Base-by-base conservation (phyloP, 2,888 invertebrate genomes). In the Drosophila longiperda region DNA sequence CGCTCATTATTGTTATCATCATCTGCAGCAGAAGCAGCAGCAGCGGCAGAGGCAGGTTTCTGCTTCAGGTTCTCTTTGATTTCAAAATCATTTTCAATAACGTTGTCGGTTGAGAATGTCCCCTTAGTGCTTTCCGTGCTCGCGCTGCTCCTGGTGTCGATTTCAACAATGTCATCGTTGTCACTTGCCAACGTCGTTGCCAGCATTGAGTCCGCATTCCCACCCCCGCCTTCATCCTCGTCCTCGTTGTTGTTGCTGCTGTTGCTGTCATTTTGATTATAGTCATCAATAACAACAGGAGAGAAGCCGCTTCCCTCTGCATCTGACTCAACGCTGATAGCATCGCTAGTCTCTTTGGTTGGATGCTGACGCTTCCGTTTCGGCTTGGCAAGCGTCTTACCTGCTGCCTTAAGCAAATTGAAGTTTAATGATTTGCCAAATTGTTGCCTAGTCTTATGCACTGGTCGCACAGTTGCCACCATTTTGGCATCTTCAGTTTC, bases 341-440 rank as follows among this genome's bases (percentile, higher is more conserved):
- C 61, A 78, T 74, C 66, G 71, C 57, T 70, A 68, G 33, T 60
- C 52, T 66, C 62, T 32, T 66, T 50, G 40, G 42, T 62, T 61
- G 61, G 36, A 26, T 36, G 48, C 50, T 73, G 49, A 26, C 6
- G 62, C 64, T 83, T 69, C 62, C 42, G 32, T 29, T 64, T 57
- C 66, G 73, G 40, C 42, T 64, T 82, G 73, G 60, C 68, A 60
- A 87, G 70, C 78, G 68, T 80, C 83, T 89, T 91, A 87, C 91
- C 87, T 85, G 91, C 87, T 86, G 91, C 71, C 60, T 70, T 78
- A 57, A 73, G 83, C 73, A 90, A 91, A 92, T 92, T 90, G 86
- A 80, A 88, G 87, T 91, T 92, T 90, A 91, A 91, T 91, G 91
- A 89, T 83, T 92, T 92, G 89, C 91, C 90, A 90, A 89, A 86